Conservation (phyloP, 1,140 invertebrate species). For the Dendroctonus ponderosae region DNA sequence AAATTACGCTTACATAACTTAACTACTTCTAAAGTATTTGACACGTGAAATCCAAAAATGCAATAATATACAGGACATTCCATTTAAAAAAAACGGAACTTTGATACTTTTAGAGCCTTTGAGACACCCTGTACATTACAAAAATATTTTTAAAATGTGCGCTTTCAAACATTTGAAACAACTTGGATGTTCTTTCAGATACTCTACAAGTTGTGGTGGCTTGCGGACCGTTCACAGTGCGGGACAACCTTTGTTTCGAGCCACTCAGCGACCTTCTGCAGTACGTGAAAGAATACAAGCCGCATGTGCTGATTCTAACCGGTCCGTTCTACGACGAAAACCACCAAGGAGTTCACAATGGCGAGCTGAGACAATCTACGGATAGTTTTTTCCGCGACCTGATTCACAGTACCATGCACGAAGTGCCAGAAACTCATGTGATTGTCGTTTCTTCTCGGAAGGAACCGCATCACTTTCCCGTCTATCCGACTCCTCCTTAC, state of each 20-base stretch:
- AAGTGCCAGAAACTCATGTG: constrained; percentile 59
- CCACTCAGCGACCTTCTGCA: constrained; percentile 76
- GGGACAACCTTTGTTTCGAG: constrained; percentile 74
- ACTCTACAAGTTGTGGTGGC: constrained; percentile 70
- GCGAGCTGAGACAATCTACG: constrained; percentile 61
- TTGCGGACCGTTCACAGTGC: constrained; percentile 78
- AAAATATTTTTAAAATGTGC: too few species aligned
- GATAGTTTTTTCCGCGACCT: constrained; percentile 70
- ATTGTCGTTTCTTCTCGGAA: constrained; percentile 72
- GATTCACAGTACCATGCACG: constrained; percentile 62
- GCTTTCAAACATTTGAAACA: too few species aligned
- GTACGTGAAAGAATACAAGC: constrained; percentile 66
- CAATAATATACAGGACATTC: too few species aligned
- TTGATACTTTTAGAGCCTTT: too few species aligned
- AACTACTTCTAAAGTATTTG: too few species aligned
- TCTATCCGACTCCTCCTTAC: constrained; percentile 81
- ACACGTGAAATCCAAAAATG: too few species aligned
- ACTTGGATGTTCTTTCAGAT: constrained; percentile 1
- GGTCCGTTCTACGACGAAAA: constrained; percentile 80
- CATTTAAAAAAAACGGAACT: too few species aligned
- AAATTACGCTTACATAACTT: too few species aligned
- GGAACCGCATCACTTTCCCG: constrained; percentile 72
- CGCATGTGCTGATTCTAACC: constrained; percentile 76
- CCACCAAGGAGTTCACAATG: constrained; percentile 61
- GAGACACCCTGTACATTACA: too few species aligned